A percentile compares a stretch with the other conserved stretches of the same genome.
phyloP scores from a whole-genome alignment of 2,888 invertebrate species.

The Lobophora halterata region DNA sequence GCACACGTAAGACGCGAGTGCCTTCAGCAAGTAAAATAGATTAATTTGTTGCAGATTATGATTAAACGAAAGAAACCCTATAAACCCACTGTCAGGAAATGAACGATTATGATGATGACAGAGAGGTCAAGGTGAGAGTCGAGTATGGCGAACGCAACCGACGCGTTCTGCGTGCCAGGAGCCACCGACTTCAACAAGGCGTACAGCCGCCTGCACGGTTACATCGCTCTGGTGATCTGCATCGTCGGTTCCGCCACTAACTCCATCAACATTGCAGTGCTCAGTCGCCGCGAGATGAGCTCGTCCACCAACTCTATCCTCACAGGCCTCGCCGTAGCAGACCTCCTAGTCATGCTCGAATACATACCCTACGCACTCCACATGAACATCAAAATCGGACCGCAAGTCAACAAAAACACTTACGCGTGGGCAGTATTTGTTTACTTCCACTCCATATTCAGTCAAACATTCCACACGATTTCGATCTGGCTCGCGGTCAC shows the following conservation, averaged over 20 bases:
- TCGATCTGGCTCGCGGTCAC: slow-evolving; percentile 96
- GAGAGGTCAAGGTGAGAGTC: slow-evolving; percentile 33
- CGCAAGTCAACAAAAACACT: slow-evolving; percentile 73
- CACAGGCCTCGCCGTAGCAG: slow-evolving; percentile 94
- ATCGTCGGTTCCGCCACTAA: slow-evolving; percentile 94
- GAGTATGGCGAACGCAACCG: slow-evolving; percentile 66
- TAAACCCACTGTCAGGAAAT: neutral
- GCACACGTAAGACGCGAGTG: too few species aligned
- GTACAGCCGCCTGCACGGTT: slow-evolving; percentile 90
- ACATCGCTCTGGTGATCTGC: slow-evolving; percentile 92
- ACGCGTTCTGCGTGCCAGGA: slow-evolving; percentile 79
- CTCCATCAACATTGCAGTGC: slow-evolving; percentile 93
- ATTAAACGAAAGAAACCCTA: slow-evolving; percentile 19
- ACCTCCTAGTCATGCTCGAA: slow-evolving; percentile 96
- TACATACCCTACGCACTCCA: slow-evolving; percentile 95
- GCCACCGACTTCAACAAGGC: slow-evolving; percentile 82
- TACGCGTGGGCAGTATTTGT: slow-evolving; percentile 92
- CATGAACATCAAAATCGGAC: slow-evolving; percentile 84
- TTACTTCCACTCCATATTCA: slow-evolving; percentile 94
- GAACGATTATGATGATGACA: slow-evolving; percentile 39
- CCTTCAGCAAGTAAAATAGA: too few species aligned
- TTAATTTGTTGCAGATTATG: slow-evolving; percentile 54
- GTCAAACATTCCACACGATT: slow-evolving; percentile 93
- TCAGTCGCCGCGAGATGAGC: slow-evolving; percentile 93
- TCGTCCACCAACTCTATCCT: slow-evolving; percentile 96